Percentiles rank a stretch among this genome's conserved stretches.
Conservation (phyloP, 2,888 invertebrate species). For the Leptura quadrifasciata region DNA sequence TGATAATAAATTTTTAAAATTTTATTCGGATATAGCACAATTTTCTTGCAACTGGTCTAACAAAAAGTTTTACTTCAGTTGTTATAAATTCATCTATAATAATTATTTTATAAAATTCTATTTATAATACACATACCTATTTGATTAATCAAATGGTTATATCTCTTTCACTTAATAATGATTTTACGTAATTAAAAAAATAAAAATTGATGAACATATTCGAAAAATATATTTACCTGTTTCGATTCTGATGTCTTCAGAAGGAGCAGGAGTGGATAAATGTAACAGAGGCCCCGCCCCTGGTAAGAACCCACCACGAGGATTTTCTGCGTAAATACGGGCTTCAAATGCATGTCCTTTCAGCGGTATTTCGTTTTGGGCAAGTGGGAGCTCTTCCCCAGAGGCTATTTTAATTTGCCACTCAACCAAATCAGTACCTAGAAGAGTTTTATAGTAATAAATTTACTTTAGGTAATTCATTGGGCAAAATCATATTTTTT, state of each 20-base stretch:
- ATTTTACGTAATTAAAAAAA: too few species aligned
- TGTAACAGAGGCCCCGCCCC: conserved; percentile 91
- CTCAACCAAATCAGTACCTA: conserved; percentile 94
- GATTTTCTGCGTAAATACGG: conserved; percentile 96
- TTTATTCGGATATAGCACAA: too few species aligned
- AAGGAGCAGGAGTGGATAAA: conserved; percentile 82
- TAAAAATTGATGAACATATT: background rate
- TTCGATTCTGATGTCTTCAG: conserved; percentile 87
- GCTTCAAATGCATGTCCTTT: conserved; percentile 97
- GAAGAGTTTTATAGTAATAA: conserved; percentile 18
- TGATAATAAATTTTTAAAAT: too few species aligned
- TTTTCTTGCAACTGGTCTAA: too few species aligned
- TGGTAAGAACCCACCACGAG: conserved; percentile 90
- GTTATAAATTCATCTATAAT: too few species aligned
- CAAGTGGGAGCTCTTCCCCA: conserved; percentile 88
- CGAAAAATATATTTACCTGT: conserved; percentile 75
- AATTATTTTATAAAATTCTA: too few species aligned
- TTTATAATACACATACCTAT: too few species aligned
- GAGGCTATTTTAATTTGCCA: conserved; percentile 96
- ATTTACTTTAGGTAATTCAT: too few species aligned
- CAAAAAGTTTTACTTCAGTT: too few species aligned
- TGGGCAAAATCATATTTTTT: too few species aligned
- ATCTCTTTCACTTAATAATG: too few species aligned
- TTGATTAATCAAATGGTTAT: too few species aligned
- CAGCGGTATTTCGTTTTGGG: conserved; percentile 86